Percentiles rank a stretch among this genome's conserved stretches.
Conservation (phyloP, 2,797 vertebrate genomes). For the Rousettus madagascariensis region DNA sequence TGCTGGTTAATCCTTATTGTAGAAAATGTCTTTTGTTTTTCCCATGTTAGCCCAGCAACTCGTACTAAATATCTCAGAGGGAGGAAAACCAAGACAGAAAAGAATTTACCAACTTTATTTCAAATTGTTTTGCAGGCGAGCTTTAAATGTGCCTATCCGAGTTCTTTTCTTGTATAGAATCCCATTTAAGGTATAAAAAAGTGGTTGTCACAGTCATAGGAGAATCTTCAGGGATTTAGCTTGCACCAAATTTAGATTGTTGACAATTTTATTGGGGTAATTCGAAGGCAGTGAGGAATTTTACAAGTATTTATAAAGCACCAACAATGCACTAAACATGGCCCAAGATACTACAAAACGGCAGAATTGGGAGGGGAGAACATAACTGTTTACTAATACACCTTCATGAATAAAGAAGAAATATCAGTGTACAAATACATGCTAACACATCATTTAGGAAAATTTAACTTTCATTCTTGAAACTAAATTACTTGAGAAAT, state of each 20-base stretch:
- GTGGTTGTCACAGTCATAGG: not conserved
- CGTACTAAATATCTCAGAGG: conserved; percentile 9
- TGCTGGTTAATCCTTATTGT: not conserved
- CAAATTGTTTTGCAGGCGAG: not conserved
- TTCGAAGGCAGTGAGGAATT: not conserved
- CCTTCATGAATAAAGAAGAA: not conserved
- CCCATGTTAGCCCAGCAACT: not conserved
- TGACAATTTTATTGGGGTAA: not conserved
- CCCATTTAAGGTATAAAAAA: not conserved
- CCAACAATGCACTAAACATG: not conserved
- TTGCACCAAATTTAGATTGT: not conserved
- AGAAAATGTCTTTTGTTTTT: conserved; percentile 12
- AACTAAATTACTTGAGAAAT: not conserved
- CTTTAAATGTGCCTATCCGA: not conserved
- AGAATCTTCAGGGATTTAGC: not conserved
- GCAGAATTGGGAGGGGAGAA: not conserved
- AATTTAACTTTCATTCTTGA: not conserved
- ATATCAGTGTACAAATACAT: not conserved
- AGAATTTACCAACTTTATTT: not conserved
- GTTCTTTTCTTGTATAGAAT: not conserved
- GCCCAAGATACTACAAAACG: not conserved
- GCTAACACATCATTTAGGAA: not conserved
- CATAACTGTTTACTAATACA: not conserved
- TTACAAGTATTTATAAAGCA: not conserved
- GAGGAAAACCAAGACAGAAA: conserved; percentile 32